Base-by-base conservation (phyloP, 1,140 invertebrate genomes). In the Hyposmocoma kahamanoa region DNA sequence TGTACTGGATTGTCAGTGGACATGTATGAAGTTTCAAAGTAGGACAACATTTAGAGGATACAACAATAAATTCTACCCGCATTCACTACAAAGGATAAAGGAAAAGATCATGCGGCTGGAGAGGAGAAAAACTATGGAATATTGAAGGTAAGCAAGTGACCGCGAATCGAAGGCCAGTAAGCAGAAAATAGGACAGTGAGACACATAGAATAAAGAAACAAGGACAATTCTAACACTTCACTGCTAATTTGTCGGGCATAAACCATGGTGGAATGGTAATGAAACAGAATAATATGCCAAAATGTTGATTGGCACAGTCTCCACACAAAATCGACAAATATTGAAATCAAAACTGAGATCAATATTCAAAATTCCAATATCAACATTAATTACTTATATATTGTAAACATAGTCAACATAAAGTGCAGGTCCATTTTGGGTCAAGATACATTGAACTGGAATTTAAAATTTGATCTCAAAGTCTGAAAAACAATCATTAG, bases 1-100 rank as follows among this genome's bases (percentile, higher is more conserved):
- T 72, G 64, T 72, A 59, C 30, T 66, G 62, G 50, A 56, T 47
- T 56, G 57, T 60, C 58, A 50, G 63, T 72, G 65, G 58, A 58
- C 42, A 56, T 64, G 67, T 68, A 57, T 68, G 56, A 60, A 56
- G 18, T 49, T 53, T 54, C 22, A 34, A n/a, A n/a, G n/a, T 54
- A 38, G 59, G 41, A 62, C 53, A 53, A 52, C 42, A 62, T 36
- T 53, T 34, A 62, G 43, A 63, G 48, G 30, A 43, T 38, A 73
- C 67, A 75, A 72, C 73, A 72, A 61, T 65, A 59, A 77, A 71
- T 43, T 51, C 71, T 74, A 79, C 34, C 49, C 44, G 44, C 47
- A 67, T 62, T 56, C 55, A 67, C 70, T 72, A 73, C 56, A 20
- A 54, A 50, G 49, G 48, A 59, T 65, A 53, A 56, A 54, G 11